Evolutionary conservation across 2,113 vertebrate species (phyloP).

Genomic region (Salminus brasiliensis): DNA sequence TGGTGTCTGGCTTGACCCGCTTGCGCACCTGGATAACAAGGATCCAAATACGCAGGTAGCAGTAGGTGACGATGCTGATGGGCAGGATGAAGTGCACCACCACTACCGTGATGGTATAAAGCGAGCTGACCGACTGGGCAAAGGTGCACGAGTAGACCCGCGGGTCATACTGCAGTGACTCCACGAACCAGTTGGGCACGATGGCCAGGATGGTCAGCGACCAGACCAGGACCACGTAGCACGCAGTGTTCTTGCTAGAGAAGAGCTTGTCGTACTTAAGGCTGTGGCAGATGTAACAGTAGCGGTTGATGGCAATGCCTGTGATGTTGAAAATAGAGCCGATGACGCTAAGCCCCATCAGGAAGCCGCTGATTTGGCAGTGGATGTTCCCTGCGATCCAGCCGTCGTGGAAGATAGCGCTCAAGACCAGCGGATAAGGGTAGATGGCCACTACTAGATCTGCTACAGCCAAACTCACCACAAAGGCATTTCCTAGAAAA

Average conservation of each 20-base stretch:
- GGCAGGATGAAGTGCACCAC: slow-evolving; percentile 83
- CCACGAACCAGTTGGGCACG: slow-evolving; percentile 81
- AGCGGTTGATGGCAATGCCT: slow-evolving; percentile 82
- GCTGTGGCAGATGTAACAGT: slow-evolving; percentile 86
- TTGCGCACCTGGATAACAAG: slow-evolving; percentile 77
- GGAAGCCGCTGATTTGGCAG: slow-evolving; percentile 83
- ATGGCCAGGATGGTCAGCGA: slow-evolving; percentile 77
- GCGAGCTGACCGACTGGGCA: slow-evolving; percentile 80
- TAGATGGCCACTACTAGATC: slow-evolving; percentile 83
- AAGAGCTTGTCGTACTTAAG: slow-evolving; percentile 79
- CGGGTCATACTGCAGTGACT: slow-evolving; percentile 80
- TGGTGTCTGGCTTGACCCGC: slow-evolving; percentile 75
- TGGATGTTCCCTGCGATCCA: slow-evolving; percentile 82
- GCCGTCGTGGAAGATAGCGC: slow-evolving; percentile 79
- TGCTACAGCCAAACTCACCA: slow-evolving; percentile 83
- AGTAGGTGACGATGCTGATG: slow-evolving; percentile 80
- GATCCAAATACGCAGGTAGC: slow-evolving; percentile 84
- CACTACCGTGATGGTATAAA: slow-evolving; percentile 81
- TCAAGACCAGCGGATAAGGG: slow-evolving; percentile 80
- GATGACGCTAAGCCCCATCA: slow-evolving; percentile 84
- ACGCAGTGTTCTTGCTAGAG: slow-evolving; percentile 78
- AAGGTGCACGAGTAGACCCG: slow-evolving; percentile 84
- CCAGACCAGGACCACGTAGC: slow-evolving; percentile 81
- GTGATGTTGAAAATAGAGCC: slow-evolving; percentile 87
- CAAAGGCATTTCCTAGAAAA: slow-evolving; percentile 80